These are phyloP conservation scores for Catocala sponsa DNA, from an alignment of 2,888 invertebrate species.

Conservation along the genomic window DNA sequence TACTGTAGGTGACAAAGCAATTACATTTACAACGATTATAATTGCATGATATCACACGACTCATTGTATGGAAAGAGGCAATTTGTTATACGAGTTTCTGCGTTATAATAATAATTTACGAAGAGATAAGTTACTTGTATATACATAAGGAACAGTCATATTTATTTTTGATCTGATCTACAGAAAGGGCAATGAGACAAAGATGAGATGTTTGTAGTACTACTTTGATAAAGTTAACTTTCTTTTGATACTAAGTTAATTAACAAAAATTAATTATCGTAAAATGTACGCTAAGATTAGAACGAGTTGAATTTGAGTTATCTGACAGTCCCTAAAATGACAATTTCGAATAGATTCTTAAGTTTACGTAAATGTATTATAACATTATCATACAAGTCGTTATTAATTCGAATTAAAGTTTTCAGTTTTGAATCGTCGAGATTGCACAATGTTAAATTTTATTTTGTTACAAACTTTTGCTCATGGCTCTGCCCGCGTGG, in stretches of 20 bases:
- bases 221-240: neutral
- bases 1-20: constrained; percentile 22
- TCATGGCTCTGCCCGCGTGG: no score
- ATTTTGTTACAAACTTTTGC: no score
- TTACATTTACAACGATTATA: constrained; percentile 30
- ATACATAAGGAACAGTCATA: constrained; percentile 19
- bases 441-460: no score
- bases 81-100: constrained; percentile 18
- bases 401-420: no score
- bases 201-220: neutral
- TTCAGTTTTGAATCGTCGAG: no score
- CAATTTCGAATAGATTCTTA: no score
- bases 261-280: no score
- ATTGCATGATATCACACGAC: constrained; percentile 22
- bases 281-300: no score
- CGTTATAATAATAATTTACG: constrained; percentile 17
- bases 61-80: constrained; percentile 3
- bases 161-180: constrained; percentile 15
- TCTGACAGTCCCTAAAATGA: no score
- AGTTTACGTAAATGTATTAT: no score
- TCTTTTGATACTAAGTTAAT: neutral
- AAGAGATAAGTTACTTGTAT: constrained; percentile 13
- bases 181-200: constrained; percentile 9
- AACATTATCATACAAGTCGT: no score
- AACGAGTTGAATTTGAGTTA: no score